phyloP scores from a whole-genome alignment of 2,797 vertebrate genomes.

The Phaenicophaeus curvirostris region DNA sequence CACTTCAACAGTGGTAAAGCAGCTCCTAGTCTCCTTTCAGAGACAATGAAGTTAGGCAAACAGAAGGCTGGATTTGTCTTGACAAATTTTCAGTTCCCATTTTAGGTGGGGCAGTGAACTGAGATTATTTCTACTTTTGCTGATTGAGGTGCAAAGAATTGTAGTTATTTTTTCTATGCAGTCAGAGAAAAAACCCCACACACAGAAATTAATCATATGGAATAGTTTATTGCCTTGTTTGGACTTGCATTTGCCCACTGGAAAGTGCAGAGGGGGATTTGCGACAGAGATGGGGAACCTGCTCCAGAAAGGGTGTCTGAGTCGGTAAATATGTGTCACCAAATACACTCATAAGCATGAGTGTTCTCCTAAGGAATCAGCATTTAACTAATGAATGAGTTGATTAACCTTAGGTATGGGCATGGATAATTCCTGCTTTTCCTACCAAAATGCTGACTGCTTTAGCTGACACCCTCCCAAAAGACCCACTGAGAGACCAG shows the following conservation, averaged over 20 bases:
- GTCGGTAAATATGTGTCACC: neutral
- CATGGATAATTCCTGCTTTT: neutral
- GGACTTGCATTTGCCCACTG: neutral
- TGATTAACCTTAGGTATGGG: neutral
- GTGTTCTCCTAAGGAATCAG: neutral
- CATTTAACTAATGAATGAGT: neutral
- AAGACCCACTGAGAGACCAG: neutral
- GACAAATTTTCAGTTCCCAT: neutral
- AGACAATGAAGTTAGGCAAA: neutral
- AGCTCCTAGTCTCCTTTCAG: neutral
- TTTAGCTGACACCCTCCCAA: neutral
- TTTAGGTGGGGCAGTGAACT: neutral
- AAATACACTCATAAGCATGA: neutral
- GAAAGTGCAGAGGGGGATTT: neutral
- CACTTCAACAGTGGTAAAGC: neutral
- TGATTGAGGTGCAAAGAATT: neutral
- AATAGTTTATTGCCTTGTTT: neutral
- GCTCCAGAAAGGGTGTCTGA: neutral
- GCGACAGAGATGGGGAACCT: neutral
- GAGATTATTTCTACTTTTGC: neutral
- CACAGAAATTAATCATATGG: accelerated
- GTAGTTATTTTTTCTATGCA: neutral
- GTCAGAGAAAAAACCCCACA: neutral
- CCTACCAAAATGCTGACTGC: neutral
- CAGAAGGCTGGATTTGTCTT: neutral